Evolutionary conservation across 2,113 vertebrate species (phyloP).

Genomic region (Phoxinus phoxinus): DNA sequence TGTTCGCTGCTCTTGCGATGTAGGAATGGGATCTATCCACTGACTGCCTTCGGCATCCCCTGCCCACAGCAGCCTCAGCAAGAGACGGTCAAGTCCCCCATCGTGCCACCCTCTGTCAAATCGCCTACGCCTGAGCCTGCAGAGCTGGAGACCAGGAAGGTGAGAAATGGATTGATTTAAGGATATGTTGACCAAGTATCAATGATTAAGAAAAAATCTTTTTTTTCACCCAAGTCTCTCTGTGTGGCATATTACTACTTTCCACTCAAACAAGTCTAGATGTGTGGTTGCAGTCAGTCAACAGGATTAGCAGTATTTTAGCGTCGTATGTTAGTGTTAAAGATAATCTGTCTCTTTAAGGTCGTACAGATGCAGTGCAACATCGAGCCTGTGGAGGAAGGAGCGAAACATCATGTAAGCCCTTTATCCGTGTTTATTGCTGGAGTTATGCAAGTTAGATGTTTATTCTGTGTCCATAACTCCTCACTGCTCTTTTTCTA

Average conservation of each 20-base stretch:
- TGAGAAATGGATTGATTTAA: conserved; percentile 61
- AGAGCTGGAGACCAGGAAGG: conserved; percentile 96
- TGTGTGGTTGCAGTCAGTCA: neutral
- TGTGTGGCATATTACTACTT: neutral
- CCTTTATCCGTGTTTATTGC: neutral
- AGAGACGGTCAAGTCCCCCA: conserved; percentile 92
- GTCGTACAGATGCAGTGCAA: conserved; percentile 99
- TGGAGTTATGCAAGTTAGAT: neutral
- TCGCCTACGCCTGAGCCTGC: conserved; percentile 95
- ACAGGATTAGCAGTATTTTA: neutral
- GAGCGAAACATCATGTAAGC: conserved; percentile 92
- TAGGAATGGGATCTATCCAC: conserved; percentile 96
- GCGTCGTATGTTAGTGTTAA: neutral
- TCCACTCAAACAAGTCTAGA: neutral
- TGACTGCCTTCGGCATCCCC: conserved; percentile 93
- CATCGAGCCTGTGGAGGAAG: conserved; percentile 96
- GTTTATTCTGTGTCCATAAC: neutral
- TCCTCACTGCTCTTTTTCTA: conserved; percentile 62
- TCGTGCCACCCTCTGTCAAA: conserved; percentile 94
- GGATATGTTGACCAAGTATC: neutral
- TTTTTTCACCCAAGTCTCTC: neutral
- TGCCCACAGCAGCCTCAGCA: conserved; percentile 95
- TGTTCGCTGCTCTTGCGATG: neutral
- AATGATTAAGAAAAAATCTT: neutral
- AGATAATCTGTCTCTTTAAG: conserved; percentile 67